These are phyloP conservation scores for Ploceus nigricollis DNA, from an alignment of 2,113 vertebrate genomes.

Conservation along the genomic window DNA sequence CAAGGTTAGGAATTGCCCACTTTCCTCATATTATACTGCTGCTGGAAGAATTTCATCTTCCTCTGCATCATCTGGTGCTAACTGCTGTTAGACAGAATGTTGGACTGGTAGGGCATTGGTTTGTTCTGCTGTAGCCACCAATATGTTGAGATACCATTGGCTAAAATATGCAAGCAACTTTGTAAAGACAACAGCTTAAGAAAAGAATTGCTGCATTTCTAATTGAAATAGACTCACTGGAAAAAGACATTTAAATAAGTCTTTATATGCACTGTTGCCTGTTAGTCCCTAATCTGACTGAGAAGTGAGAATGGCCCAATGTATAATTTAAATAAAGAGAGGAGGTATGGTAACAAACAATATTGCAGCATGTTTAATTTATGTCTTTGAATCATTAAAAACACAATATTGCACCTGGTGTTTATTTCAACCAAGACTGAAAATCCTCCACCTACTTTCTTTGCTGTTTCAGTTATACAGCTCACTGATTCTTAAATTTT, in stretches of 20 bases:
- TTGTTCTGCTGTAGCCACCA: neutral
- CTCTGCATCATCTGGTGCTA: neutral
- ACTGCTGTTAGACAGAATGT: neutral
- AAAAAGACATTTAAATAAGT: neutral
- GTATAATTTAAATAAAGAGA: conserved; percentile 24
- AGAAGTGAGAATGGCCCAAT: neutral
- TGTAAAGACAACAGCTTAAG: neutral
- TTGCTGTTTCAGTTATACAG: conserved; percentile 21
- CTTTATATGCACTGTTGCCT: neutral
- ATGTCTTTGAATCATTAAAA: conserved; percentile 9
- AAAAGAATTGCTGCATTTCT: neutral
- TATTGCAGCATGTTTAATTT: neutral
- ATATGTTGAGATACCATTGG: neutral
- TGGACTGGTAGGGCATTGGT: neutral
- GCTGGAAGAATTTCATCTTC: neutral
- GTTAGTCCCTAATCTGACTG: neutral
- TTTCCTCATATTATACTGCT: neutral
- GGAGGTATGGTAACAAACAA: neutral
- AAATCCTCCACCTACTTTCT: conserved; percentile 14
- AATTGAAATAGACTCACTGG: neutral
- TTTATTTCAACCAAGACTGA: conserved; percentile 41
- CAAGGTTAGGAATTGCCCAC: neutral
- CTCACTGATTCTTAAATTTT: conserved; percentile 48
- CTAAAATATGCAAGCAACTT: neutral
- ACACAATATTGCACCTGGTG: neutral